phyloP scores from a whole-genome alignment of 2,113 vertebrate species.

The Hemibagrus wyckioides region DNA sequence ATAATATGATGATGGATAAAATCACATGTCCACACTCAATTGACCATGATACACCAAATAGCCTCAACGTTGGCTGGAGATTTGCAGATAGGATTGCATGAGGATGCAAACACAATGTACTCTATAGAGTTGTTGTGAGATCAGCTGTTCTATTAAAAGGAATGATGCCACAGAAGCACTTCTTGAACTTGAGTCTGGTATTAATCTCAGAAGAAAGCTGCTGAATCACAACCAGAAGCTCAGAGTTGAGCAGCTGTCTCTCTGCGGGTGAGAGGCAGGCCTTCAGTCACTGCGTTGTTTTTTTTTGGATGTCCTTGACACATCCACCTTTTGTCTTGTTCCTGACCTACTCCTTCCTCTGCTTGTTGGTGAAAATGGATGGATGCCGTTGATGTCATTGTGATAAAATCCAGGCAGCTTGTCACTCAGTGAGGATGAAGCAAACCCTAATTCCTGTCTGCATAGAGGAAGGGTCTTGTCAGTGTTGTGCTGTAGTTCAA shows the following conservation, averaged over 20 bases:
- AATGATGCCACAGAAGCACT: slow-evolving; percentile 19
- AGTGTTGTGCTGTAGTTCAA: neutral
- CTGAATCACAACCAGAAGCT: slow-evolving; percentile 5
- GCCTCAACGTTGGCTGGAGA: too few species aligned
- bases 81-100: neutral
- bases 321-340: slow-evolving; percentile 13
- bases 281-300: slow-evolving; percentile 22
- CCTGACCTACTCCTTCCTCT: neutral
- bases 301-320: slow-evolving; percentile 27
- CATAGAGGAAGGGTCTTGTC: neutral
- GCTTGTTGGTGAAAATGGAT: neutral
- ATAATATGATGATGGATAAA: neutral
- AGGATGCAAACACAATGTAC: neutral
- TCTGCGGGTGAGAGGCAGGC: slow-evolving; percentile 34
- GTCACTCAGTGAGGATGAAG: neutral
- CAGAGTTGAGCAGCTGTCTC: slow-evolving; percentile 30
- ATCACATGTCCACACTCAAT: neutral
- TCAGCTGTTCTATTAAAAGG: slow-evolving; percentile 23
- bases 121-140: neutral
- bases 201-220: neutral
- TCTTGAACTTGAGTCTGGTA: slow-evolving; percentile 3
- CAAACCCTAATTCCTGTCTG: neutral
- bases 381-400: neutral
- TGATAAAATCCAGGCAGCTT: neutral
- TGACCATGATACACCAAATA: neutral